Percentiles rank a stretch among this genome's conserved stretches.
Evolutionary conservation across 1,140 invertebrate genomes (phyloP).

Genomic region (Harlomillsia oculata): DNA sequence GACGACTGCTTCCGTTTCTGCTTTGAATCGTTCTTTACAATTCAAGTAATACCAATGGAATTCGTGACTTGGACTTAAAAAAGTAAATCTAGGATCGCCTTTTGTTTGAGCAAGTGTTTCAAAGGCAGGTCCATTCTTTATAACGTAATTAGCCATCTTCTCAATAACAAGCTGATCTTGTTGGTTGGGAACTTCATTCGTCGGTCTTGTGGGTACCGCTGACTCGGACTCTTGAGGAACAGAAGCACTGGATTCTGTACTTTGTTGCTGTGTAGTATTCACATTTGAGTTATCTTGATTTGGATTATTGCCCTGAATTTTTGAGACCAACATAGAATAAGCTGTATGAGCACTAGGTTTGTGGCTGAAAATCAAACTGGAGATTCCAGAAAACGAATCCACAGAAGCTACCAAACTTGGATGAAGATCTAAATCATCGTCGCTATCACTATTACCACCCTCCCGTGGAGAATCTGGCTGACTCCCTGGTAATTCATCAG

Average conservation of each 20-base stretch:
- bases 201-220: neutral
- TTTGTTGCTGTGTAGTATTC: neutral
- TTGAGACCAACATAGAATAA: slow-evolving; percentile 71
- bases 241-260: neutral
- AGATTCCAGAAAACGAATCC: no score
- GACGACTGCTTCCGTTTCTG: slow-evolving; percentile 16
- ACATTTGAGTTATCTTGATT: neutral
- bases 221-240: neutral
- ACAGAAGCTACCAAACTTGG: slow-evolving; percentile 42
- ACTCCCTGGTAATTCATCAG: slow-evolving; percentile 1
- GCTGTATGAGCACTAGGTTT: slow-evolving; percentile 71
- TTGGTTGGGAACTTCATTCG: slow-evolving; percentile 49
- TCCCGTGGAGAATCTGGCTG: slow-evolving; percentile 10
- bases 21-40: slow-evolving; percentile 30
- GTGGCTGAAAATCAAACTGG: slow-evolving; percentile 53
- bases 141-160: slow-evolving; percentile 90
- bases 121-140: slow-evolving; percentile 86
- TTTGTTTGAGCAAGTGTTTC: slow-evolving; percentile 77
- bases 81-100: slow-evolving; percentile 70
- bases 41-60: slow-evolving; percentile 63
- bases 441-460: slow-evolving; percentile 8
- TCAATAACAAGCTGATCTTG: slow-evolving; percentile 81
- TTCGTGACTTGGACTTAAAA: slow-evolving; percentile 60
- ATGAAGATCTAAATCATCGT: slow-evolving; percentile 19
- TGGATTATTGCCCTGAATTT: slow-evolving; percentile 53